Base-by-base conservation (phyloP, 2,797 vertebrate genomes). In the Aeoliscus strigatus region DNA sequence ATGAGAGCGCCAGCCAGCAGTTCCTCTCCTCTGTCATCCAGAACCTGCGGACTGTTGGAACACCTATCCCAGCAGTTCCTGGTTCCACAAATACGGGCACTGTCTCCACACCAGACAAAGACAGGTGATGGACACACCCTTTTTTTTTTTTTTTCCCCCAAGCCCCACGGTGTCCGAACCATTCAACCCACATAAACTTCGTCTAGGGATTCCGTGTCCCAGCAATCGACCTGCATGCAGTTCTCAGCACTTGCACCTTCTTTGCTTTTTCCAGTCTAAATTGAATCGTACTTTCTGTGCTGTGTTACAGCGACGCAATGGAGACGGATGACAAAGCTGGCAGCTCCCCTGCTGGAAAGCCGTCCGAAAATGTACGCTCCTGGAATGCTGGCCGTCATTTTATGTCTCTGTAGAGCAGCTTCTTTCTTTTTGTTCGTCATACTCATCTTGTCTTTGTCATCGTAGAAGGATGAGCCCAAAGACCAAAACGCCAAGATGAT, bases 401-500 rank as follows among this genome's bases (percentile, higher is more conserved):
- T 48, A 1, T 38, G 8, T 38, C 2, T 28, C 7, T 38, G 27
- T 6, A 28, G 4, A 47, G 6, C 28, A 21, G n/a, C n/a, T n/a
- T n/a, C 3, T 2, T 24, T 28, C 27, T 5, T 7, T 28, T 45
- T 34, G 2, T 1, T 41, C 15, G 9, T 35, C 2, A 6, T 2
- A 28, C 30, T 6, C 9, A 37, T 41, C 6, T 11, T 41, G 5
- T 49, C 0, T 30, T 3, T 50, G 24, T 38, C 6, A 42, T 54
- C 73, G 30, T 53, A 96, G 93, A 94, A 91, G 57, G 90, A 92
- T 37, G 96, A 98, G 42, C 92, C 93, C 4, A 99, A 96, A 85
- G 94, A 98, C 82, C 94, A 98, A 88, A 99, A 95, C 51, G 91
- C 94, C 66, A 99, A 99, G 88, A 98, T 99, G 95, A 97, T 98